These are phyloP conservation scores for Stomatorhinus walkeri DNA, from an alignment of 2,797 vertebrate genomes.

Conservation along the genomic window DNA sequence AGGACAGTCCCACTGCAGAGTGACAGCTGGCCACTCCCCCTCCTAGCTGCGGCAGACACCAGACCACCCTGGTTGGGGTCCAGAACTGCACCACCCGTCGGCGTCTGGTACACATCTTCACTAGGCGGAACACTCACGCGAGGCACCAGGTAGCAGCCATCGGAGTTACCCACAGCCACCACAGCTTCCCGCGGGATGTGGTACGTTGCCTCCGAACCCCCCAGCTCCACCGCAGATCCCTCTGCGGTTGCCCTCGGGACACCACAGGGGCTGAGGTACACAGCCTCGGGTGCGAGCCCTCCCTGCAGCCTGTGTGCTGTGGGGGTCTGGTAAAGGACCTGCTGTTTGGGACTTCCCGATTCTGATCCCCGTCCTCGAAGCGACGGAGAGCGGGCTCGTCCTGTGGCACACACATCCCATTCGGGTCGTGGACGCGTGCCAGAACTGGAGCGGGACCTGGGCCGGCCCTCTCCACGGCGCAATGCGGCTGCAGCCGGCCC, in stretches of 20 bases:
- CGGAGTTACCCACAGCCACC: slow-evolving; percentile 37
- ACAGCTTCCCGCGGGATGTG: slow-evolving; percentile 55
- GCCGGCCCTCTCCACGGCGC: slow-evolving; percentile 50
- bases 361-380: slow-evolving; percentile 57
- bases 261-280: slow-evolving; percentile 59
- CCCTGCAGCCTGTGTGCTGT: slow-evolving; percentile 45
- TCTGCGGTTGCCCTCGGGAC: slow-evolving; percentile 40
- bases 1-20: slow-evolving; percentile 11
- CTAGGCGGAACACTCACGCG: slow-evolving; percentile 52
- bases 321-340: slow-evolving; percentile 56
- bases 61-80: slow-evolving; percentile 23
- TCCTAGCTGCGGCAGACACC: background rate
- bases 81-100: slow-evolving; percentile 44
- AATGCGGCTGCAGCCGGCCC: slow-evolving; percentile 23
- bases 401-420: slow-evolving; percentile 51
- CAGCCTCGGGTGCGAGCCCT: slow-evolving; percentile 47
- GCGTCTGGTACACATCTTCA: slow-evolving; percentile 67
- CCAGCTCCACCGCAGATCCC: slow-evolving; percentile 22
- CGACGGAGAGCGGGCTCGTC: slow-evolving; percentile 63
- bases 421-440: slow-evolving; percentile 59
- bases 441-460: slow-evolving; percentile 61
- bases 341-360: slow-evolving; percentile 32
- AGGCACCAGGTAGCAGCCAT: slow-evolving; percentile 64
- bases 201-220: slow-evolving; percentile 53
- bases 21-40: background rate